A percentile compares a stretch with the other conserved stretches of the same genome.
Evolutionary conservation across 2,797 vertebrate species (phyloP).

Genomic region (Amblyraja radiata): DNA sequence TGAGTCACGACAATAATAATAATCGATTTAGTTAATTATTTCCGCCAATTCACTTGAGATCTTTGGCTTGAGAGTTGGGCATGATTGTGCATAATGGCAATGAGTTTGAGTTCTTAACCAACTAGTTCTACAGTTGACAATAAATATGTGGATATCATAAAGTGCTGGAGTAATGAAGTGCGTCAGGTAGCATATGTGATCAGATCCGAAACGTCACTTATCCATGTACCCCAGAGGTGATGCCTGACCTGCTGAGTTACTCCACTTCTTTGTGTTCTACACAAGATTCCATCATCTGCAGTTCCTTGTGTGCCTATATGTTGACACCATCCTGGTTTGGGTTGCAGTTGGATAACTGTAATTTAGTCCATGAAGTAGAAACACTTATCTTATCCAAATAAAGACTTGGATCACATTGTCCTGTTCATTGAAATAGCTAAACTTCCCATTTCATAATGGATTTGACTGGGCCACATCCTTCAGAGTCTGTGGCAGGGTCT

Average conservation of each 20-base stretch:
- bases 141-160: background rate
- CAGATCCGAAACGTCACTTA: too few relatives aligned
- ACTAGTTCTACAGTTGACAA: background rate
- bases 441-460: background rate
- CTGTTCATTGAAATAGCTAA: background rate
- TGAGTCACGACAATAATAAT: background rate
- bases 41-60: background rate
- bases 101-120: background rate
- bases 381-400: background rate
- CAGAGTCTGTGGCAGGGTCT: background rate
- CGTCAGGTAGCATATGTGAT: too few relatives aligned
- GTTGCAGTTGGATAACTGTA: background rate
- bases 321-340: background rate
- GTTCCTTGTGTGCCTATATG: too few relatives aligned
- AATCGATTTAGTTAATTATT: background rate
- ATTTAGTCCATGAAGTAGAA: background rate
- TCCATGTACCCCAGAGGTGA: too few relatives aligned
- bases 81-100: background rate
- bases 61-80: background rate
- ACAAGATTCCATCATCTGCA: too few relatives aligned
- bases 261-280: too few relatives aligned
- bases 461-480: background rate
- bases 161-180: too few relatives aligned
- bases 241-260: too few relatives aligned
- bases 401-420: background rate